Base-by-base conservation (phyloP, 2,797 vertebrate genomes). In the Numenius phaeopus region DNA sequence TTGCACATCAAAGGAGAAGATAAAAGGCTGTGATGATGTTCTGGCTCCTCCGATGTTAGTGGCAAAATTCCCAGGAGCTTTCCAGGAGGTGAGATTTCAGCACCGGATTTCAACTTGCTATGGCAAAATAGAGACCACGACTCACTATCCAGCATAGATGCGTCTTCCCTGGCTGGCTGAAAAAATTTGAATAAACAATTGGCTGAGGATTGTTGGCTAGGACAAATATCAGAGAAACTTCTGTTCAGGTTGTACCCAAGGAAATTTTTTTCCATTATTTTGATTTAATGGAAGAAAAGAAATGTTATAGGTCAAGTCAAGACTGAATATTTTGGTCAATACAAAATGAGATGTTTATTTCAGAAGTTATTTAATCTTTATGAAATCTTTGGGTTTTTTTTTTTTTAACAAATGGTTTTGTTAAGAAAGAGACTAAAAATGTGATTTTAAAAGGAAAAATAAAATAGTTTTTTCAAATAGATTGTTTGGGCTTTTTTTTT, bases 371-470 rank as follows among this genome's bases (percentile, higher is more conserved):
- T 94, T 90, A 82, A 78, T 44, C 54, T 73, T 73, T 14, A 7
- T 27, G 18, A 92, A 76, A 61, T 66, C 50, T 79, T 87, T 15
- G 58, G 46, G 34, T 37, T 37, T 37, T 7, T 37, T 37, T 37
- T 37, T 37, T 37, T 37, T 37, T 37, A 37, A 37, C 34, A 37
- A 37, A 37, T 37, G 27, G 14, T 62, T 93, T 95, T 79, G 32
- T 84, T 66, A 46, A 87, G 40, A 75, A 50, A 46, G 8, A 72
- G 49, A 47, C 19, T 57, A 39, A 61, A 93, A 86, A 39, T 39
- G 5, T 83, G 32, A 6, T 65, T 82, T 84, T 66, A 23, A 88
- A 91, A 61, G 64, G 34, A 89, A 94, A 87, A 89, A 70, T 83
- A 16, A 64, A 81, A 27, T 5, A 2, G 2, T 50, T 83, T 75